Evolutionary conservation across 2,113 vertebrate species (phyloP).

Genomic region (Eudyptes chrysolophus): DNA sequence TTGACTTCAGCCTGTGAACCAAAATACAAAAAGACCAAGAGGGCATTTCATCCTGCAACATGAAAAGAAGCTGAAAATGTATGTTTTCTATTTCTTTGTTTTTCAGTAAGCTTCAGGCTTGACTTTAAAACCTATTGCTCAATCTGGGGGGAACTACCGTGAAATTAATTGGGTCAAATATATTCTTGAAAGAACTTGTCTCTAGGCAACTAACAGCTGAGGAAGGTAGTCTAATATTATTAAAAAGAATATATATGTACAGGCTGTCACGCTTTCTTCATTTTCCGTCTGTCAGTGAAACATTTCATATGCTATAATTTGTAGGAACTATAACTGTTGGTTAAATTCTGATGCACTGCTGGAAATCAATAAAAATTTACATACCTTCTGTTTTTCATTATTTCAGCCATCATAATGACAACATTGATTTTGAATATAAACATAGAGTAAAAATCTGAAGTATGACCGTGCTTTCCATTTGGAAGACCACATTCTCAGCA

Average conservation of each 20-base stretch:
- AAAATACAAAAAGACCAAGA: background rate
- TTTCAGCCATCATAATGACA: background rate
- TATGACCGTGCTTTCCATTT: background rate
- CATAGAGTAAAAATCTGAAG: background rate
- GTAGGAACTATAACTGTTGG: background rate
- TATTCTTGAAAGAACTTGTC: conserved; percentile 44
- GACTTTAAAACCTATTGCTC: background rate
- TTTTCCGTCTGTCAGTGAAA: background rate
- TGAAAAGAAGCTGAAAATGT: background rate
- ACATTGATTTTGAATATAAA: background rate
- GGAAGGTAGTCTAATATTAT: conserved; percentile 28
- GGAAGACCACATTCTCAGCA: background rate
- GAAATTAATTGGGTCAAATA: conserved; percentile 59
- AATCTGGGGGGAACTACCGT: background rate
- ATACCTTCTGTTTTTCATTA: background rate
- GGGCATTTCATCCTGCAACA: background rate
- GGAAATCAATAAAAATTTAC: background rate
- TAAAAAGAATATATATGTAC: background rate
- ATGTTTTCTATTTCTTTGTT: background rate
- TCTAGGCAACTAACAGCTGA: conserved; percentile 53
- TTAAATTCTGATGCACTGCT: background rate
- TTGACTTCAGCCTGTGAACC: background rate
- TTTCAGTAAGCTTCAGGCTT: conserved; percentile 4
- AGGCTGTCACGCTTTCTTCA: background rate
- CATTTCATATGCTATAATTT: background rate